A percentile compares a stretch with the other conserved stretches of the same genome.
These are phyloP conservation scores for Xenopus tropicalis DNA, from an alignment of 2,113 vertebrate genomes.

Conservation along the genomic window DNA sequence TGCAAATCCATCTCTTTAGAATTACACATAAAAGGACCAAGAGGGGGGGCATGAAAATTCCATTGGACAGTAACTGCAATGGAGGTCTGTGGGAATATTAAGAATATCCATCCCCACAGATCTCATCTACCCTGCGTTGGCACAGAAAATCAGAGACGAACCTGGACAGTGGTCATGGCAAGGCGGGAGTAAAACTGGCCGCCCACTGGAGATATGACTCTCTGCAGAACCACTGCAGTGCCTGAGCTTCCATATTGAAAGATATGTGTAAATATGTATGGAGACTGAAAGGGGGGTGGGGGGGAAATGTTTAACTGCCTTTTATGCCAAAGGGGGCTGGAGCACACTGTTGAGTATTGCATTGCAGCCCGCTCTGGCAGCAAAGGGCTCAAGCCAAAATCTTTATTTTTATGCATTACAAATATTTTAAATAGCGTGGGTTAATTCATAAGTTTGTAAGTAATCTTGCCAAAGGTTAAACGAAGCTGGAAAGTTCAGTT, in stretches of 20 bases:
- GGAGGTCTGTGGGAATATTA: not conserved
- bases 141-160: constrained; percentile 13
- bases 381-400: constrained; percentile 89
- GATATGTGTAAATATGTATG: constrained; percentile 37
- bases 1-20: constrained; percentile 54
- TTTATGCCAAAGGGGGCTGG: constrained; percentile 1
- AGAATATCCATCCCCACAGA: not conserved
- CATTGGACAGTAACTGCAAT: not conserved
- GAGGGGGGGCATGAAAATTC: constrained; percentile 45
- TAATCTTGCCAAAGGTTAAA: constrained; percentile 97
- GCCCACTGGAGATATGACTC: constrained; percentile 27
- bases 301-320: not conserved
- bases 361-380: constrained; percentile 44
- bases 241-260: constrained; percentile 77
- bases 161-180: not conserved
- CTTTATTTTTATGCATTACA: constrained; percentile 99
- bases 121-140: constrained; percentile 26
- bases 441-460: constrained; percentile 92
- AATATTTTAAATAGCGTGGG: constrained; percentile 99
- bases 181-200: not conserved
- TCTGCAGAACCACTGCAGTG: constrained; percentile 61
- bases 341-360: constrained; percentile 3
- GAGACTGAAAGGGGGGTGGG: not conserved
- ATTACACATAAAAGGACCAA: constrained; percentile 53
- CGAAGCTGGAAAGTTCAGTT: constrained; percentile 67